Percentiles rank a stretch among this genome's conserved stretches.
Conservation (phyloP, 2,113 vertebrate genomes). For the Cynoglossus semilaevis region DNA sequence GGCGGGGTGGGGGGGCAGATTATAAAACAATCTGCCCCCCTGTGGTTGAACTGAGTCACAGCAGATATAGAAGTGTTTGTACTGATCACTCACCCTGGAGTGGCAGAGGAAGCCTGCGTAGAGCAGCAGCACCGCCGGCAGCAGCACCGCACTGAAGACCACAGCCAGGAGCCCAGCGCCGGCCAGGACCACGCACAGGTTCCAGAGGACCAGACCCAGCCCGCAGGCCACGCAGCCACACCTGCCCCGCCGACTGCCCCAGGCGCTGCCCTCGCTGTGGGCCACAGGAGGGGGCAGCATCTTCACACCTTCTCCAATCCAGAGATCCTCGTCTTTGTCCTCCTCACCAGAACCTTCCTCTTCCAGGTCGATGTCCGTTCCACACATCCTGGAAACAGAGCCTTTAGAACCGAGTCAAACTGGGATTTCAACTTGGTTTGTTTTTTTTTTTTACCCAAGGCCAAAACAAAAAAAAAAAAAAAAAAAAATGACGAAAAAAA, state of each 20-base stretch:
- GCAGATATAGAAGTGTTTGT: background rate
- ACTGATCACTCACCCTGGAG: slow-evolving; percentile 78
- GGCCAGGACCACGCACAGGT: slow-evolving; percentile 71
- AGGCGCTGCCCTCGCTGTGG: slow-evolving; percentile 60
- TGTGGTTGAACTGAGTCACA: no score
- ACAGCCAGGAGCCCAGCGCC: slow-evolving; percentile 72
- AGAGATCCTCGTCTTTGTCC: slow-evolving; percentile 74
- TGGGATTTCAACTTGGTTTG: no score
- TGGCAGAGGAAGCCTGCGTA: slow-evolving; percentile 87
- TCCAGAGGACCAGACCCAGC: slow-evolving; percentile 78
- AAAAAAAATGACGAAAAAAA: no score
- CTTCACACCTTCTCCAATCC: slow-evolving; percentile 68
- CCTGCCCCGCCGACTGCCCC: slow-evolving; percentile 75
- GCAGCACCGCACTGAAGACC: slow-evolving; percentile 77
- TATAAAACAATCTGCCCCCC: no score
- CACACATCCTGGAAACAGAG: slow-evolving; percentile 70
- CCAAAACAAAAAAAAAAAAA: no score
- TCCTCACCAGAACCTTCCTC: slow-evolving; percentile 63
- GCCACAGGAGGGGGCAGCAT: slow-evolving; percentile 77
- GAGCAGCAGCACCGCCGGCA: slow-evolving; percentile 82
- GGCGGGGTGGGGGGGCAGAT: no score
- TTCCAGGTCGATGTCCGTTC: slow-evolving; percentile 71
- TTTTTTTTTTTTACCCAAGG: no score
- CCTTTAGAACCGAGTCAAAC: no score
- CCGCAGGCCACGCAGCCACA: slow-evolving; percentile 83